Base-by-base conservation (phyloP, 2,797 vertebrate genomes). In the Onychomys torridus region DNA sequence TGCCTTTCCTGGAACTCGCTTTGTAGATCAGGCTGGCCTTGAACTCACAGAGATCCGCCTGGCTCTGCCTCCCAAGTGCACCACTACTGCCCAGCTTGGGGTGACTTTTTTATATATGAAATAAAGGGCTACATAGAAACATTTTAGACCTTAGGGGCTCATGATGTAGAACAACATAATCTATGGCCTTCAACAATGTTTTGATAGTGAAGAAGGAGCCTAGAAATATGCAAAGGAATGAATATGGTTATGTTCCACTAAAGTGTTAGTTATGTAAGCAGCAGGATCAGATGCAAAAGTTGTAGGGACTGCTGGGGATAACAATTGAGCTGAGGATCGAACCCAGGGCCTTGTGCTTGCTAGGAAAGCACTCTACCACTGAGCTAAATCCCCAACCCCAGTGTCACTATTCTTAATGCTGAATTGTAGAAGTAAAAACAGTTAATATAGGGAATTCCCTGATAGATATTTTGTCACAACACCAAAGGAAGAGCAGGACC, bases 181-280 rank as follows among this genome's bases (percentile, higher is more conserved):
- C 43, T 92, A 13, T 95, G 34, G 87, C 32, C 81, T 97, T 92
- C 92, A 91, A 78, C n/a, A 77, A 55, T 2, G 19, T 85, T 90
- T n/a, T 75, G 67, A 37, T 43, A 92, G 52, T 13, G 1, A 79
- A 55, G 94, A 90, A 95, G 32, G 55, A 78, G 29, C 40, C 59
- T 67, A 85, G 59, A 97, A 79, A 63, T 75, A 87, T 49, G 17
- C 49, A 95, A 91, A 75, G 43, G 21, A 94, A 65, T 90, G 52
- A 91, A 21, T 76, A 29, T 90, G 61, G 23, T 43, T 93, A 16
- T 92, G n/a, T 90, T 90, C 52, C 43, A 90, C 4, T 88, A 63
- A 90, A 88, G 91, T 12, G 87, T 92, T 85, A 77, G 88, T 87
- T 89, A 67, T n/a, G 63, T 96, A 93, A 90, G 46, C 40, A 83